These are phyloP conservation scores for Drosophila mayaguana DNA, from an alignment of 2,888 invertebrate species.

Conservation along the genomic window DNA sequence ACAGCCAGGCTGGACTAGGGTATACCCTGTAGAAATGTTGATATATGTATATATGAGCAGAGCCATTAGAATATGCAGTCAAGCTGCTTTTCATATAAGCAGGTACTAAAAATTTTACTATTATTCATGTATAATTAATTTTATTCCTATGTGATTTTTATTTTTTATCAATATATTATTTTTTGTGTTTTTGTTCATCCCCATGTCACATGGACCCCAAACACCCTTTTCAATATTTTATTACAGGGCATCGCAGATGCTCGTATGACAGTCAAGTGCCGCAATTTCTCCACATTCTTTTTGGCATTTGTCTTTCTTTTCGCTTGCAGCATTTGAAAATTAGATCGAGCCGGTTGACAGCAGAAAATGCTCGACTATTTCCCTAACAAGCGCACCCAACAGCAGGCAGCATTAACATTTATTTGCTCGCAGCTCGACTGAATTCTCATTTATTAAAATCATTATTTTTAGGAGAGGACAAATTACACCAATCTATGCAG, in stretches of 20 bases:
- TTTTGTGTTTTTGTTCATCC: not conserved
- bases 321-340: slow-evolving; percentile 36
- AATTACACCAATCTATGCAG: not conserved
- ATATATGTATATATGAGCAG: not conserved
- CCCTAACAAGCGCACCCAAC: slow-evolving; percentile 2
- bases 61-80: too few species aligned
- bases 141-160: too few species aligned
- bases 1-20: not conserved
- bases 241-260: slow-evolving; percentile 15
- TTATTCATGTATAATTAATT: not conserved
- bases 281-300: slow-evolving; percentile 32
- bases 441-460: slow-evolving; percentile 6
- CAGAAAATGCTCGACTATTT: slow-evolving; percentile 11
- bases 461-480: not conserved
- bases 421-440: slow-evolving; percentile 1
- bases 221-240: not conserved
- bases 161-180: too few species aligned
- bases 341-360: slow-evolving; percentile 27
- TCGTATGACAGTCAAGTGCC: slow-evolving; percentile 27
- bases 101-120: not conserved
- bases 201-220: too few species aligned
- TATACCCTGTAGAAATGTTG: not conserved
- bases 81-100: too few species aligned
- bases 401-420: slow-evolving; percentile 14
- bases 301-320: slow-evolving; percentile 18